Evolutionary conservation across 2,888 invertebrate genomes (phyloP).

Genomic region (Spicauda simplicius): DNA sequence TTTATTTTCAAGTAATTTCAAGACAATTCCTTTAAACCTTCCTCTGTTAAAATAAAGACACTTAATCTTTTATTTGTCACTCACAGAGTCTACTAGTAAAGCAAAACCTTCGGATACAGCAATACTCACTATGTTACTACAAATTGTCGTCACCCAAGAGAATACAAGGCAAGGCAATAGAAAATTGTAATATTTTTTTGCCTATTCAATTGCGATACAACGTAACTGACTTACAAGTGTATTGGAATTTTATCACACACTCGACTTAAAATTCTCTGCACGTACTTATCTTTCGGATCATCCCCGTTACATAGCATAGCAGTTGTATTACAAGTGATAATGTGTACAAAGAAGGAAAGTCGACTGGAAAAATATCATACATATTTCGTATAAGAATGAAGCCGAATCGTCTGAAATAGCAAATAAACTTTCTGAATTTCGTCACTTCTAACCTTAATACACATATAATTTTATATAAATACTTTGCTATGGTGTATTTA

Average conservation of each 20-base stretch:
- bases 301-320: slow-evolving; percentile 41
- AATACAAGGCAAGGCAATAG: too few species aligned
- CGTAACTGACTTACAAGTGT: slow-evolving; percentile 30
- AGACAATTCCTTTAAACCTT: too few species aligned
- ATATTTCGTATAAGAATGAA: slow-evolving; percentile 48
- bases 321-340: slow-evolving; percentile 61
- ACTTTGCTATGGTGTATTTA: too few species aligned
- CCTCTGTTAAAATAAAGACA: too few species aligned
- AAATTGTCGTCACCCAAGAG: too few species aligned
- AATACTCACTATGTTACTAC: too few species aligned
- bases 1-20: too few species aligned
- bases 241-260: slow-evolving; percentile 39
- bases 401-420: slow-evolving; percentile 63
- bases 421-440: slow-evolving; percentile 56
- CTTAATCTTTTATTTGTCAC: too few species aligned
- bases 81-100: too few species aligned
- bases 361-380: slow-evolving; percentile 36
- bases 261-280: slow-evolving; percentile 51
- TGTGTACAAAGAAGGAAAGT: slow-evolving; percentile 42
- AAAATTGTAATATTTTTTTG: not conserved
- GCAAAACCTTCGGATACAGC: too few species aligned
- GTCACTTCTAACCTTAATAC: not conserved
- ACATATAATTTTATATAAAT: not conserved
- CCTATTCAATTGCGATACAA: slow-evolving; percentile 28
- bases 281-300: slow-evolving; percentile 58